Evolutionary conservation across 2,888 invertebrate species (phyloP).

Genomic region (Brenthis ino): DNA sequence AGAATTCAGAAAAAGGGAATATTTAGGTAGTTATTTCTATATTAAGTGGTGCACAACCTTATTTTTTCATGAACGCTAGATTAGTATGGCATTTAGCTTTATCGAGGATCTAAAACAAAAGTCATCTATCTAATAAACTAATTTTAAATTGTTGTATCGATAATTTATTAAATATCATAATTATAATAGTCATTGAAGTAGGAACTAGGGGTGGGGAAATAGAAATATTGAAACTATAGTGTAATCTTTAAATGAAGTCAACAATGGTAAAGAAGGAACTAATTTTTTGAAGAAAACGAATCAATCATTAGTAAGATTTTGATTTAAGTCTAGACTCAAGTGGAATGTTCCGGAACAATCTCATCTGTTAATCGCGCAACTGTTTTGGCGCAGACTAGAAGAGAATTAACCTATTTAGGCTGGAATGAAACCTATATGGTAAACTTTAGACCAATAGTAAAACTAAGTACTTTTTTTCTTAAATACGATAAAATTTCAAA

Average conservation of each 20-base stretch:
- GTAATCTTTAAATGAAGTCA: conserved; percentile 40
- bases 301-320: conserved; percentile 48
- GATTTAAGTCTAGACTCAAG: conserved; percentile 58
- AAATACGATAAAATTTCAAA: conserved; percentile 82
- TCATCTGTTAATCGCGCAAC: conserved; percentile 51
- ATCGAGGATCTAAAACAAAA: conserved; percentile 66
- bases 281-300: conserved; percentile 43
- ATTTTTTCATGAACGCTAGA: conserved; percentile 81
- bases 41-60: conserved; percentile 82
- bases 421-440: conserved; percentile 70
- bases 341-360: conserved; percentile 44
- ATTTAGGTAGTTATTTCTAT: conserved; percentile 76
- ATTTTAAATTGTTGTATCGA: conserved; percentile 59
- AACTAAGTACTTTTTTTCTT: conserved; percentile 69
- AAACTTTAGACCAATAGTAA: conserved; percentile 64
- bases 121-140: conserved; percentile 64
- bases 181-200: conserved; percentile 60
- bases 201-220: conserved; percentile 70
- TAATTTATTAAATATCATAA: conserved; percentile 50
- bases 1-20: conserved; percentile 81
- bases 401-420: conserved; percentile 75
- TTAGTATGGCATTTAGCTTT: conserved; percentile 76
- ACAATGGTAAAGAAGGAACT: conserved; percentile 40
- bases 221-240: conserved; percentile 41
- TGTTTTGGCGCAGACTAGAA: conserved; percentile 64